phyloP scores from a whole-genome alignment of 2,797 vertebrate genomes.

The Coccyzus lansbergi region DNA sequence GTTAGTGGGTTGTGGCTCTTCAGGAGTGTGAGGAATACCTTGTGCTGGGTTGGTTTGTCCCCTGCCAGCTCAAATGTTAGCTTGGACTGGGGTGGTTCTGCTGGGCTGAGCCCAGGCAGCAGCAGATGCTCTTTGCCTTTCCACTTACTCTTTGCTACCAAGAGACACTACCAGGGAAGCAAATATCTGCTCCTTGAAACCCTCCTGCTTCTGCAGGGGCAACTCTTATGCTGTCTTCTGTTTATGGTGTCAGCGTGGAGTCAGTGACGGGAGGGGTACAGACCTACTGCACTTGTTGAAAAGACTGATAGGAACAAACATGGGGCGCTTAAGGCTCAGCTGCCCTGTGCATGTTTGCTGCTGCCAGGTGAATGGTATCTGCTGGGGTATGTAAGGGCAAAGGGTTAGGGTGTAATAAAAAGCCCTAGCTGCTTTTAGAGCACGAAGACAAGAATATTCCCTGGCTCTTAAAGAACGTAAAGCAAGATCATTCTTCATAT shows the following conservation, averaged over 20 bases:
- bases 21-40: background rate
- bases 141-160: background rate
- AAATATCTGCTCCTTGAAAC: background rate
- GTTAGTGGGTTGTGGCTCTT: background rate
- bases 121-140: background rate
- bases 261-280: background rate
- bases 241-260: background rate
- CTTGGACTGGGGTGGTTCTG: background rate
- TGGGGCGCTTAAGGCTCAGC: background rate
- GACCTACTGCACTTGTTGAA: background rate
- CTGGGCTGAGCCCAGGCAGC: background rate
- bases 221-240: background rate
- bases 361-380: background rate
- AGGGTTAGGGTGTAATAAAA: background rate
- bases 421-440: background rate
- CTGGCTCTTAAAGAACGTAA: background rate
- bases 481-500: background rate
- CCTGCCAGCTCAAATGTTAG: background rate
- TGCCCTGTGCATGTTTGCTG: background rate
- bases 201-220: background rate
- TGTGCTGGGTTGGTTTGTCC: background rate
- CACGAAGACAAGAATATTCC: background rate
- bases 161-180: background rate
- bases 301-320: background rate
- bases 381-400: accelerated